Base-by-base conservation (phyloP, 2,797 vertebrate genomes). In the Cryptoblepharus egeriae region DNA sequence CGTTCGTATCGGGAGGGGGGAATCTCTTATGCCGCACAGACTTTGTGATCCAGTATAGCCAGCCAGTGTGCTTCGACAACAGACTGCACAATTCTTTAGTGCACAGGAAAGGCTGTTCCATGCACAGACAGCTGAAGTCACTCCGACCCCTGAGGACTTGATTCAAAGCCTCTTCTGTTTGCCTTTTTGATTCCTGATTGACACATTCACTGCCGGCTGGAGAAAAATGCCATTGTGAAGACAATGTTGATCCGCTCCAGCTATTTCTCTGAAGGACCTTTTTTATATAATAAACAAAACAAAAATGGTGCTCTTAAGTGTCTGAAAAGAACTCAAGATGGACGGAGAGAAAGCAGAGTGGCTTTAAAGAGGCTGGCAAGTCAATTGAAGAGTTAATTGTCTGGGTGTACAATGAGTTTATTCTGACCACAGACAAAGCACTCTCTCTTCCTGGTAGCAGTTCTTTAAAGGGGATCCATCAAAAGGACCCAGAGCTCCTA, bases 181-280 rank as follows among this genome's bases (percentile, higher is more conserved):
- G 92, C 92, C 96, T 96, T 96, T 96, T 96, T 96, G 96, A 96
- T 95, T 96, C 89, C 94, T 97, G 96, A 96, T 96, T 96, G 96
- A 96, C 96, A 95, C 88, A 89, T 92, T 95, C 72, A 80, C 94
- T 96, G 93, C 93, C 88, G 18, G 91, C 88, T 88, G 0, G 94
- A 96, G 95, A 95, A 91, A 95, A 96, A 95, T 94, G 94, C 93
- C 39, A 28, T 77, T 88, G 83, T 35, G 87, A 91, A 89, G 94
- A 96, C 94, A 96, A 96, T 96, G 95, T 95, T 95, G 95, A 96
- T 95, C 94, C 20, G 86, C 95, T 94, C 86, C 0, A 37, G 93
- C 94, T 93, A 93, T 95, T 96, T 94, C 94, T 91, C 87, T 92
- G 91, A 95, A 94, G 95, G 93, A 94, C 93, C 95, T 91, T 93